Evolutionary conservation across 2,888 invertebrate species (phyloP).

Genomic region (Steinernema scapterisci): DNA sequence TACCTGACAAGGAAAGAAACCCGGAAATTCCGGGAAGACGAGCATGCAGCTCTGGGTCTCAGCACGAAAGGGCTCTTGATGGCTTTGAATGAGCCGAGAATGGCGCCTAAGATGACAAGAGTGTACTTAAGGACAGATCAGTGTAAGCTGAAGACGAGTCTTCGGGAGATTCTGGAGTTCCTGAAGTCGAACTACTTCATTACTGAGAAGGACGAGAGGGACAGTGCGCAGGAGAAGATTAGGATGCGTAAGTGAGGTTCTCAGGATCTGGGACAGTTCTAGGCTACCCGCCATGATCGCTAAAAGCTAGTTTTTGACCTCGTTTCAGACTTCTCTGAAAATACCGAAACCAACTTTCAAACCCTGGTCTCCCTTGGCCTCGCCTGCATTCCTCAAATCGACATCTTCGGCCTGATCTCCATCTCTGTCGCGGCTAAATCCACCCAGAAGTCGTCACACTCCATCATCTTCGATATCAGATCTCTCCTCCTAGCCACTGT

Average conservation of each 20-base stretch:
- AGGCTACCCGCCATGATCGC: too few species aligned
- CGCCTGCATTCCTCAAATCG: neutral
- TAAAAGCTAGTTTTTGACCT: too few species aligned
- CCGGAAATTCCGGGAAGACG: constrained; percentile 47
- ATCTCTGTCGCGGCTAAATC: constrained; percentile 16
- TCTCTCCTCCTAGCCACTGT: constrained; percentile 41
- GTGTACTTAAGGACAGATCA: neutral
- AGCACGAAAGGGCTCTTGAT: constrained; percentile 40
- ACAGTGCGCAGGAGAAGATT: neutral
- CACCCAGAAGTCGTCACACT: constrained; percentile 31
- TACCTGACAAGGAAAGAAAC: constrained; percentile 53
- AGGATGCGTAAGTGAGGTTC: neutral
- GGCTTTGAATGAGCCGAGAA: neutral
- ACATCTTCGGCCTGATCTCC: neutral
- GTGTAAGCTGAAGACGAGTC: neutral
- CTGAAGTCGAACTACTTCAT: constrained; percentile 21
- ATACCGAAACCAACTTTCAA: constrained; percentile 38
- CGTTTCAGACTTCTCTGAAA: constrained; percentile 13
- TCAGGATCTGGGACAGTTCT: too few species aligned
- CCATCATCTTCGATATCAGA: constrained; percentile 39
- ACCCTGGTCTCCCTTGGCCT: constrained; percentile 35
- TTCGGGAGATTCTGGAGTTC: neutral
- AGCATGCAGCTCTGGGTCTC: constrained; percentile 48
- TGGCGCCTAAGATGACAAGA: neutral
- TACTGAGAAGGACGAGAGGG: neutral